A percentile compares a stretch with the other conserved stretches of the same genome.
Conservation (phyloP, 2,113 vertebrate species). For the Chamaea fasciata region DNA sequence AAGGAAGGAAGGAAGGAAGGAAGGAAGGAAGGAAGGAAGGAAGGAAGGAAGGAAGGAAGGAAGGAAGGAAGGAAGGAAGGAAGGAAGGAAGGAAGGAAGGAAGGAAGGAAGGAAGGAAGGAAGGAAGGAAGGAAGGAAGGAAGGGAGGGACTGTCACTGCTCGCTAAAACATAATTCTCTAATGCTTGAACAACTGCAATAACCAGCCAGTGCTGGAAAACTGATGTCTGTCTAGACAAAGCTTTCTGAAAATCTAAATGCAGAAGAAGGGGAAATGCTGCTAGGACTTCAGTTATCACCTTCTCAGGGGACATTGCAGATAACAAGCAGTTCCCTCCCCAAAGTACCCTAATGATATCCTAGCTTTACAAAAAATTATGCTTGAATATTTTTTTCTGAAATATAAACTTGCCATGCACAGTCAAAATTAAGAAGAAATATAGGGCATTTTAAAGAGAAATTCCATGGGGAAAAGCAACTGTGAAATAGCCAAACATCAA, state of each 20-base stretch:
- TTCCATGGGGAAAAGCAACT: slow-evolving; percentile 14
- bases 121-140: no score
- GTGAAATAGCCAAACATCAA: slow-evolving; percentile 37
- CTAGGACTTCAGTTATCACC: not conserved
- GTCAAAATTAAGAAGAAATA: slow-evolving; percentile 48
- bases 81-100: no score
- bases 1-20: no score
- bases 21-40: no score
- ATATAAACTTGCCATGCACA: not conserved
- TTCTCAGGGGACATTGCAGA: not conserved
- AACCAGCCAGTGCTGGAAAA: not conserved
- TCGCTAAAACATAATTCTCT: not conserved
- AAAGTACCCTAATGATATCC: not conserved
- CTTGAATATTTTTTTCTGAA: slow-evolving; percentile 11
- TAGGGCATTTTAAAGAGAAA: slow-evolving; percentile 36
- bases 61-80: no score
- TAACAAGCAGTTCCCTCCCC: not conserved
- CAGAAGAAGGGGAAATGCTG: not conserved
- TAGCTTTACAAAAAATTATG: not conserved
- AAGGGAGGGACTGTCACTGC: not conserved
- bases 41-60: no score
- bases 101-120: no score
- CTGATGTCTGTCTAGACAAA: not conserved
- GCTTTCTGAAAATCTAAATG: not conserved
- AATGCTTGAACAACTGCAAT: not conserved